These are phyloP conservation scores for Podabrus alpinus DNA, from an alignment of 2,888 invertebrate genomes.

Conservation along the genomic window DNA sequence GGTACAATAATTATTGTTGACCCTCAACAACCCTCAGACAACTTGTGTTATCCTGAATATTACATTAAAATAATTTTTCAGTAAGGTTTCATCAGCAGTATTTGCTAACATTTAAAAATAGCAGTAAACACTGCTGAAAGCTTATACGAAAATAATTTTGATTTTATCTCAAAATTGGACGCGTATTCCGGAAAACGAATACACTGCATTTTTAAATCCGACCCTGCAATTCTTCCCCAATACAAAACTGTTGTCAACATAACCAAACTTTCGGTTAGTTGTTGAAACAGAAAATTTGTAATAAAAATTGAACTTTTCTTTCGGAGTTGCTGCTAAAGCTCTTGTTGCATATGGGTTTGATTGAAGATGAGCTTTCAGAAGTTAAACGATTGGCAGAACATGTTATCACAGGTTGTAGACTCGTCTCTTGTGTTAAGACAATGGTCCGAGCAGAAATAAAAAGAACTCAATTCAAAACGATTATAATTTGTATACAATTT, in stretches of 20 bases:
- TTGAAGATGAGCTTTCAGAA: slow-evolving; percentile 68
- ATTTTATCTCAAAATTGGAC: no score
- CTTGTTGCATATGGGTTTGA: slow-evolving; percentile 61
- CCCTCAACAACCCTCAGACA: no score
- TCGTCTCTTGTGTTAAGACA: slow-evolving; percentile 67
- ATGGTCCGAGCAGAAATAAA: slow-evolving; percentile 72
- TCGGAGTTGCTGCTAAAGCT: background rate
- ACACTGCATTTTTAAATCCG: no score
- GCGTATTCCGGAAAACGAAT: no score
- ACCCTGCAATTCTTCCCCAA: no score
- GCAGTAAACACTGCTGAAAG: no score
- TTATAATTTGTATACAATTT: slow-evolving; percentile 70
- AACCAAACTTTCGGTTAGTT: background rate
- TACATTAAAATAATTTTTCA: no score
- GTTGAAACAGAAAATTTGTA: background rate
- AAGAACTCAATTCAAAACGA: slow-evolving; percentile 64
- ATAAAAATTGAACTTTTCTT: background rate
- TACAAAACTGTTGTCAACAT: background rate
- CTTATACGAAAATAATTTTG: no score
- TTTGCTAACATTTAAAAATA: no score
- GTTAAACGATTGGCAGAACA: slow-evolving; percentile 66
- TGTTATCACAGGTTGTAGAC: slow-evolving; percentile 63
- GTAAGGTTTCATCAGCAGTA: no score
- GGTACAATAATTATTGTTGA: no score
- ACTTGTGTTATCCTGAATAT: no score